phyloP scores from a whole-genome alignment of 2,888 invertebrate species.

The Pasiphila rectangulata region DNA sequence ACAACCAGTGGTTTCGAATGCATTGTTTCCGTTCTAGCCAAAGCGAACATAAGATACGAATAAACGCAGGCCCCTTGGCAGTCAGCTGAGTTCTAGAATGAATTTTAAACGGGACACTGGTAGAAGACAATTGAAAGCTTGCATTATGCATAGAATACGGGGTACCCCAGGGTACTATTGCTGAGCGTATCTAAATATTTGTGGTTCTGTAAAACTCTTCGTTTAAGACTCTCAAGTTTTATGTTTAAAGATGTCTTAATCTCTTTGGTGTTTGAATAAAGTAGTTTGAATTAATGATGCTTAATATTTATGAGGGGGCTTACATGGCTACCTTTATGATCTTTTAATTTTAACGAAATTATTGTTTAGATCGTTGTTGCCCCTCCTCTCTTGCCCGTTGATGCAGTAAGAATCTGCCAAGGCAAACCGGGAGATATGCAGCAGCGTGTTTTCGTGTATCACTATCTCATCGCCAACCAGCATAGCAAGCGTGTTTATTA shows the following conservation, averaged over 20 bases:
- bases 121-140: conserved; percentile 65
- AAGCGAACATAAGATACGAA: conserved; percentile 40
- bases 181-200: conserved; percentile 49
- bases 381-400: no score
- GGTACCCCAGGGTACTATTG: conserved; percentile 40
- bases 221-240: conserved; percentile 24
- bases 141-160: conserved; percentile 62
- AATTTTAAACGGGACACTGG: conserved; percentile 53
- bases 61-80: conserved; percentile 43
- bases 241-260: conserved; percentile 26
- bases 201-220: conserved; percentile 32
- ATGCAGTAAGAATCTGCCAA: no score
- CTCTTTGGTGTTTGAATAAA: conserved; percentile 22
- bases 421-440: no score
- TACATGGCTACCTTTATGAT: no score
- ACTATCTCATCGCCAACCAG: no score
- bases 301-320: conserved; percentile 13
- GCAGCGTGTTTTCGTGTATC: no score
- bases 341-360: background rate
- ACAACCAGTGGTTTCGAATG: background rate
- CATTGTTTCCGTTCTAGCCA: conserved; percentile 1
- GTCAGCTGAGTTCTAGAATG: conserved; percentile 47
- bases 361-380: background rate
- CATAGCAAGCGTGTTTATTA: no score
- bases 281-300: conserved; percentile 14